Percentiles rank a stretch among this genome's conserved stretches.
These are phyloP conservation scores for Sebastes flavidus DNA, from an alignment of 2,797 vertebrate genomes.

Conservation along the genomic window DNA sequence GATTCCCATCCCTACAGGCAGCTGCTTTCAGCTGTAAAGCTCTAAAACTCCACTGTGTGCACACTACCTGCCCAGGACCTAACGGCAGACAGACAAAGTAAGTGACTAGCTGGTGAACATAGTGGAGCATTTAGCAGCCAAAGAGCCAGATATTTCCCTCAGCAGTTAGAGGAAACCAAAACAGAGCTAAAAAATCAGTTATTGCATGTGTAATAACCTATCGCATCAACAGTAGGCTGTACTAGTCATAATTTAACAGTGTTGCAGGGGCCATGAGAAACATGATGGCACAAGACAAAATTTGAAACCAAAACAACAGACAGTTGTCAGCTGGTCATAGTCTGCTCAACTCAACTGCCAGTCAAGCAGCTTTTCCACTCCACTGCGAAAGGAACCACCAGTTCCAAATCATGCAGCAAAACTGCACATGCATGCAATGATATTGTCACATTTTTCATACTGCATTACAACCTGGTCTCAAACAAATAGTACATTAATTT, in stretches of 20 bases:
- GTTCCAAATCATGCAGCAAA: not conserved
- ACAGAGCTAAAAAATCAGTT: not conserved
- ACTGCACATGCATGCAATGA: too few species aligned
- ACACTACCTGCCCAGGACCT: too few species aligned
- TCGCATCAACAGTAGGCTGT: not conserved
- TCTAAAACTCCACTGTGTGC: too few species aligned
- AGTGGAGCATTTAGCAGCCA: not conserved
- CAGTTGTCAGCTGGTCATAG: slow-evolving; percentile 4
- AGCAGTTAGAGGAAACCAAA: not conserved
- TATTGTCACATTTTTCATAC: too few species aligned
- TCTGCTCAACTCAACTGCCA: not conserved
- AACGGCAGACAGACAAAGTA: too few species aligned
- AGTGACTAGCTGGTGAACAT: too few species aligned
- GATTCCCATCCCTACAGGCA: too few species aligned
- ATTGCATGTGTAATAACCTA: not conserved
- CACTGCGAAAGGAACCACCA: not conserved
- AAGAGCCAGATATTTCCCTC: not conserved
- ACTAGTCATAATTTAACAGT: too few species aligned
- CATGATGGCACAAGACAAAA: not conserved
- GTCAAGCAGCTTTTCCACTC: not conserved
- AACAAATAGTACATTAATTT: too few species aligned
- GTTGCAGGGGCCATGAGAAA: too few species aligned
- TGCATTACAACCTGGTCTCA: too few species aligned
- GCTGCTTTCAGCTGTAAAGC: too few species aligned
- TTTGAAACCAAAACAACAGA: not conserved